phyloP scores from a whole-genome alignment of 2,888 invertebrate genomes.

The Argyra leucocephala region DNA sequence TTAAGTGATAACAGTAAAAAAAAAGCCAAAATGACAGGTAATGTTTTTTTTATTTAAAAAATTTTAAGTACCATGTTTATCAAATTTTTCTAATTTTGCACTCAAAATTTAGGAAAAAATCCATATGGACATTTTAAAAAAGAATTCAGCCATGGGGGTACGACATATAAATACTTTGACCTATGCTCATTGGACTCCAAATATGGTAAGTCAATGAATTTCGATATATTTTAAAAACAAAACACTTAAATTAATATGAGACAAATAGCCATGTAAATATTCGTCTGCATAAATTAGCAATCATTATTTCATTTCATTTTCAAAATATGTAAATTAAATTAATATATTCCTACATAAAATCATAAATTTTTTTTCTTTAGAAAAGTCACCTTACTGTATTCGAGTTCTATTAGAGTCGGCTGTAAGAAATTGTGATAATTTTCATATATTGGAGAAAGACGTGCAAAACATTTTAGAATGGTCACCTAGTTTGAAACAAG shows the following conservation, averaged over 20 bases:
- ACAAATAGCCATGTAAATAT: too few species aligned
- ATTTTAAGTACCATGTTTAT: too few species aligned
- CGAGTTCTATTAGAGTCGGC: constrained; percentile 90
- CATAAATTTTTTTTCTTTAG: constrained; percentile 41
- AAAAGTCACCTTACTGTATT: constrained; percentile 81
- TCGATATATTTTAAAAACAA: too few species aligned
- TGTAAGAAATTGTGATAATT: constrained; percentile 91
- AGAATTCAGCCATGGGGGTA: constrained; percentile 50
- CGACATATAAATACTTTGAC: constrained; percentile 70
- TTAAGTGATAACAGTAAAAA: background rate
- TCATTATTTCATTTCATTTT: background rate
- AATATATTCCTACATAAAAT: constrained; percentile 2
- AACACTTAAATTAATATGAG: background rate
- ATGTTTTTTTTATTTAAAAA: background rate
- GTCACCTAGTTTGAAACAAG: constrained; percentile 49
- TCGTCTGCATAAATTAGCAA: background rate
- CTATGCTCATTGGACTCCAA: constrained; percentile 60
- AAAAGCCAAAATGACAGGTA: background rate
- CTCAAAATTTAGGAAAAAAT: constrained; percentile 47
- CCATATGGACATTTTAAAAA: constrained; percentile 56
- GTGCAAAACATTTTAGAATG: constrained; percentile 83
- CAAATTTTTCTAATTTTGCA: constrained; percentile 12
- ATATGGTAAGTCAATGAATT: constrained; percentile 59
- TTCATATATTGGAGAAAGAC: constrained; percentile 77
- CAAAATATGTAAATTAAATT: constrained; percentile 10